These are phyloP conservation scores for Trachemys scripta DNA, from an alignment of 2,113 vertebrate species.

Conservation along the genomic window DNA sequence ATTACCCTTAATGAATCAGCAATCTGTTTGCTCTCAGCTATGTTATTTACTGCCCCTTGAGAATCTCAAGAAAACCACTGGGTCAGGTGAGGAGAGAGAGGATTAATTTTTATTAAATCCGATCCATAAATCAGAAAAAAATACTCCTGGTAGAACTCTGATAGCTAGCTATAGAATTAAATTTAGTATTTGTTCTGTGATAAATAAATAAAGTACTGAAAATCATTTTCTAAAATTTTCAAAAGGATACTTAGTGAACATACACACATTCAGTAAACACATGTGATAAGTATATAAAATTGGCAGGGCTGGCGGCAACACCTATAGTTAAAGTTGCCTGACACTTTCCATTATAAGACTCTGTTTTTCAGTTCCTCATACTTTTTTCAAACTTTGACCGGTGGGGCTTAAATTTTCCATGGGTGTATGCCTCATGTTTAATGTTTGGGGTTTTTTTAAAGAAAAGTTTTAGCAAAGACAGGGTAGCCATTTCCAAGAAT, in stretches of 20 bases:
- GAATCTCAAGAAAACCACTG: neutral
- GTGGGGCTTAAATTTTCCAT: neutral
- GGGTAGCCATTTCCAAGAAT: neutral
- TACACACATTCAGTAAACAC: neutral
- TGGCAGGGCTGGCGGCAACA: neutral
- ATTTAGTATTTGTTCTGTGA: neutral
- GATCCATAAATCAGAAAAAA: neutral
- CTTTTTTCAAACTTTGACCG: neutral
- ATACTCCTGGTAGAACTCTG: neutral
- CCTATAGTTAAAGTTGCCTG: neutral
- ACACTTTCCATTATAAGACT: neutral
- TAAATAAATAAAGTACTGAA: neutral
- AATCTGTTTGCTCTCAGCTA: neutral
- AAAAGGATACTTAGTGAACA: neutral
- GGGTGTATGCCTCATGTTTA: neutral
- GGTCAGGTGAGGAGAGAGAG: neutral
- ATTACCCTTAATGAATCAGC: neutral
- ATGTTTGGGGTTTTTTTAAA: neutral
- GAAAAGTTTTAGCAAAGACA: neutral
- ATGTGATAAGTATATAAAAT: neutral
- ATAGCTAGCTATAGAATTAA: neutral
- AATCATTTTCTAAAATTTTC: neutral
- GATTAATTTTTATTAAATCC: neutral
- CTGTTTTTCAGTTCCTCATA: neutral
- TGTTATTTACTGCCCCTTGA: neutral